Conservation (phyloP, 2,113 vertebrate genomes). For the Antechinus stuartii region DNA sequence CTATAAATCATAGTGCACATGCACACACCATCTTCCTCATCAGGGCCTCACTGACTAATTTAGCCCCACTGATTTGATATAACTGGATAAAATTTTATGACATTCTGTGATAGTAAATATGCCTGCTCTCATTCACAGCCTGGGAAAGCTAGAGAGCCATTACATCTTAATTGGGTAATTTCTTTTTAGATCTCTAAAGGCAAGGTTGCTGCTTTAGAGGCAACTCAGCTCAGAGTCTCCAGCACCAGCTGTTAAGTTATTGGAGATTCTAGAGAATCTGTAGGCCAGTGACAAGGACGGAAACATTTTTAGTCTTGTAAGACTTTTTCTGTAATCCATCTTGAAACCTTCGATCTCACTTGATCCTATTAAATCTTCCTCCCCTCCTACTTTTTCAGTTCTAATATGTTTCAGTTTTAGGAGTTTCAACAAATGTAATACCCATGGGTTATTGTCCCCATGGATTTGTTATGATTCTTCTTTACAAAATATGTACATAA, state of each 20-base stretch:
- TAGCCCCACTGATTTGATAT: slow-evolving; percentile 71
- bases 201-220: slow-evolving; percentile 48
- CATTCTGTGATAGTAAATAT: slow-evolving; percentile 75
- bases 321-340: slow-evolving; percentile 36
- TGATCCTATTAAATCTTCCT: slow-evolving; percentile 37
- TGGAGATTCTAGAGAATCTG: slow-evolving; percentile 57
- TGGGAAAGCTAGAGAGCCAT: slow-evolving; percentile 71
- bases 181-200: slow-evolving; percentile 78
- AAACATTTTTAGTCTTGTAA: slow-evolving; percentile 50
- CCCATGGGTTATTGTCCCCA: slow-evolving; percentile 20
- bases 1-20: slow-evolving; percentile 40
- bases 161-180: slow-evolving; percentile 82
- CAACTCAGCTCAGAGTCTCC: background rate
- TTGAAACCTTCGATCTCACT: slow-evolving; percentile 49
- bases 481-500: slow-evolving; percentile 49
- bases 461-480: slow-evolving; percentile 57
- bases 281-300: background rate
- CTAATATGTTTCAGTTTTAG: slow-evolving; percentile 20
- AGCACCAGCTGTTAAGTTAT: slow-evolving; percentile 62
- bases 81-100: slow-evolving; percentile 79
- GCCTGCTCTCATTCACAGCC: slow-evolving; percentile 77
- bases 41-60: slow-evolving; percentile 75
- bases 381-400: background rate
- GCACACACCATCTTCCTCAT: slow-evolving; percentile 33
- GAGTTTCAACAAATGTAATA: slow-evolving; percentile 64